phyloP scores from a whole-genome alignment of 2,797 vertebrate species.

The Hippocampus kuda region DNA sequence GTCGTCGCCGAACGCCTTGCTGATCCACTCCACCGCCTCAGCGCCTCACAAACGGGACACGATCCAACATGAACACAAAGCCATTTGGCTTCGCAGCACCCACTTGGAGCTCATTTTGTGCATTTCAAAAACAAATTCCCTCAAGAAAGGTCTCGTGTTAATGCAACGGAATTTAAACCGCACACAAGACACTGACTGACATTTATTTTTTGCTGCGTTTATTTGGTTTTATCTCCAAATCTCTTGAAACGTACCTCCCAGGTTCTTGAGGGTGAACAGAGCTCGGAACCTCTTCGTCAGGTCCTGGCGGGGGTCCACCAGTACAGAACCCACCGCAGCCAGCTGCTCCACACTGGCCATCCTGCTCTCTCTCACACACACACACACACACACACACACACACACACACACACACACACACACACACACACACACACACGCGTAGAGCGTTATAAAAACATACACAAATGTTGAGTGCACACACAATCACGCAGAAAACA shows the following conservation, averaged over 20 bases:
- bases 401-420: not conserved
- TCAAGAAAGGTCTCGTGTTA: not conserved
- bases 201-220: not conserved
- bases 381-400: not conserved
- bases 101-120: too few relatives aligned
- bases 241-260: constrained; percentile 64
- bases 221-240: not conserved
- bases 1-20: constrained; percentile 74
- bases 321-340: constrained; percentile 62
- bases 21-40: constrained; percentile 79
- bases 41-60: constrained; percentile 37
- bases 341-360: constrained; percentile 71
- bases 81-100: too few relatives aligned
- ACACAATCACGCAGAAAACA: too few relatives aligned
- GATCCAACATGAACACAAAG: too few relatives aligned
- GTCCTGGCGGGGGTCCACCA: constrained; percentile 67
- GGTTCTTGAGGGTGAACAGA: constrained; percentile 83
- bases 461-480: too few relatives aligned
- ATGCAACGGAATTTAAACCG: not conserved
- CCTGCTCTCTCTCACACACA: constrained; percentile 11
- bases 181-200: not conserved
- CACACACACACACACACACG: too few relatives aligned
- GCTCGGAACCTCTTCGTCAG: constrained; percentile 81
- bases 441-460: too few relatives aligned
- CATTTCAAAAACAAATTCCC: not conserved